Conservation (phyloP, 1,140 invertebrate genomes). For the Aphaenogaster ashmeadi region DNA sequence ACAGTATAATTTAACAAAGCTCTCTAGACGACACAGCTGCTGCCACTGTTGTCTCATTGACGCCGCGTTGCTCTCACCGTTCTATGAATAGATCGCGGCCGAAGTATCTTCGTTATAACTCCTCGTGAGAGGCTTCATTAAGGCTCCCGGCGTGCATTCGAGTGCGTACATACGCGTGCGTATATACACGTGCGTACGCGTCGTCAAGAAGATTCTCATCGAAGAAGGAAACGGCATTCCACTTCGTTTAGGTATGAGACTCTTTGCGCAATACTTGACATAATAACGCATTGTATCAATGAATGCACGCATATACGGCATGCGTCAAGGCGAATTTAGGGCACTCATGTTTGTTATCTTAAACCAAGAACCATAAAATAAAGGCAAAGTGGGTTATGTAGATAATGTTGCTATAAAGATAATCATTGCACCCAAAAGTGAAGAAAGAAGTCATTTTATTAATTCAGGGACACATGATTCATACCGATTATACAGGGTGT, state of each 20-base stretch:
- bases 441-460: background rate
- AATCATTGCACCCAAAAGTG: background rate
- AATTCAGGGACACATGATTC: background rate
- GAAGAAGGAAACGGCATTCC: slow-evolving; percentile 63
- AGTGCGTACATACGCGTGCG: slow-evolving; percentile 18
- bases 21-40: slow-evolving; percentile 68
- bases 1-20: slow-evolving; percentile 25
- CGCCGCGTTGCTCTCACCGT: slow-evolving; percentile 54
- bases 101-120: slow-evolving; percentile 57
- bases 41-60: slow-evolving; percentile 77
- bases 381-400: slow-evolving; percentile 7
- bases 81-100: slow-evolving; percentile 74
- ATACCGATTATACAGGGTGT: background rate
- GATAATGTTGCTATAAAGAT: slow-evolving; percentile 24
- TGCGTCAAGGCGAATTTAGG: background rate
- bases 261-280: slow-evolving; percentile 63
- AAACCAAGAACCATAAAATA: background rate
- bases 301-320: background rate
- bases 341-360: slow-evolving; percentile 24
- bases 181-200: slow-evolving; percentile 4
- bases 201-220: slow-evolving; percentile 39
- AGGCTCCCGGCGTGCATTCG: background rate
- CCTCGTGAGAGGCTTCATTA: slow-evolving; percentile 63
- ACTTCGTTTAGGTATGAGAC: slow-evolving; percentile 49
- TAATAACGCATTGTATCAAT: slow-evolving; percentile 56